A percentile compares a stretch with the other conserved stretches of the same genome.
Evolutionary conservation across 2,797 vertebrate genomes (phyloP).

Genomic region (Coreius guichenoti): DNA sequence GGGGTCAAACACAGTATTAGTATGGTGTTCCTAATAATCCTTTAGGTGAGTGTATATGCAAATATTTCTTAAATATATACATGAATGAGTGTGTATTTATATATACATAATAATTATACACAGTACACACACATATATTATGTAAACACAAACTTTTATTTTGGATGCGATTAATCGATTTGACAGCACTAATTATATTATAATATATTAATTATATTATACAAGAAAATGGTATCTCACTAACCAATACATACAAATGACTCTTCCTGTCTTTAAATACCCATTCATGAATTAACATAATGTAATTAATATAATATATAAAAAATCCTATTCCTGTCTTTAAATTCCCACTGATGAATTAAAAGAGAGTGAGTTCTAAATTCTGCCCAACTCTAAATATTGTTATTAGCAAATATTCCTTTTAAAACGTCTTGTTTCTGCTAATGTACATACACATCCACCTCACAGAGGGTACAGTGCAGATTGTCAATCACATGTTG

Average conservation of each 20-base stretch:
- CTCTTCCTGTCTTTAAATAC: background rate
- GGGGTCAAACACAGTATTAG: no score
- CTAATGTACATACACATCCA: constrained; percentile 73
- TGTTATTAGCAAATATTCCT: background rate
- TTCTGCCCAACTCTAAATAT: background rate
- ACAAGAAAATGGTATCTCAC: background rate
- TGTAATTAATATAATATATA: no score
- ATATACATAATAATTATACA: no score
- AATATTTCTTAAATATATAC: no score
- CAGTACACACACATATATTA: no score
- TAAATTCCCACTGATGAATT: background rate
- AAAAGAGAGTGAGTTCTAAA: background rate
- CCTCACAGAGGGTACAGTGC: constrained; percentile 80
- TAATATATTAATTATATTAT: no score
- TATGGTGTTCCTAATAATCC: no score
- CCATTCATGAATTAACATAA: background rate
- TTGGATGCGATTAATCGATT: no score
- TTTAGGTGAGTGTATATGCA: no score
- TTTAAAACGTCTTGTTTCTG: background rate
- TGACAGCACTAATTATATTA: no score
- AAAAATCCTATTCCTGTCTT: background rate
- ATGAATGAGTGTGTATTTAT: background rate
- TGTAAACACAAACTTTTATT: no score
- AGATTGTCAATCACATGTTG: constrained; percentile 77
- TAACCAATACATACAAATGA: background rate